A percentile compares a stretch with the other conserved stretches of the same genome.
Evolutionary conservation across 2,797 vertebrate genomes (phyloP).

Genomic region (Myotis pilosus): DNA sequence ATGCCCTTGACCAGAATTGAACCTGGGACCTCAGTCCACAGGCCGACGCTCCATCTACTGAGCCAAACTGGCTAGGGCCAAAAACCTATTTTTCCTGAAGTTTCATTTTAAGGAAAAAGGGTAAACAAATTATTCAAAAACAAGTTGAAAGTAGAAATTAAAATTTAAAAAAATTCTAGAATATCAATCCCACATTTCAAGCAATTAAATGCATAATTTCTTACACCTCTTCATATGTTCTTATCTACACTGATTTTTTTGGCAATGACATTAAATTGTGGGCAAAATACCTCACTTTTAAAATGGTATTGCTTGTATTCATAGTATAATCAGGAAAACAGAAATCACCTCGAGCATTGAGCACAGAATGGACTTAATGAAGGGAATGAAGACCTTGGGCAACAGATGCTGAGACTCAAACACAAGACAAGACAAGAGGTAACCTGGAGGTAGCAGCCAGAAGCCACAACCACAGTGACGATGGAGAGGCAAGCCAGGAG

Average conservation of each 20-base stretch:
- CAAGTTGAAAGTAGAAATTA: neutral
- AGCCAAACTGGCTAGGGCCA: too few relatives aligned
- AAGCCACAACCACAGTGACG: neutral
- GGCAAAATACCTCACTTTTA: neutral
- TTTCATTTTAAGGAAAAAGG: conserved; percentile 39
- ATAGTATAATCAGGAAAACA: neutral
- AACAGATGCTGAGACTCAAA: neutral
- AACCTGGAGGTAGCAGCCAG: neutral
- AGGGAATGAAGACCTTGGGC: neutral
- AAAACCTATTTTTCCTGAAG: neutral
- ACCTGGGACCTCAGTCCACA: too few relatives aligned
- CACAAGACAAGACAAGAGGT: neutral
- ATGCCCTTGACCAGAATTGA: too few relatives aligned
- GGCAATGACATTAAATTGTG: neutral
- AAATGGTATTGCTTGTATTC: neutral
- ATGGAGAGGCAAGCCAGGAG: too few relatives aligned
- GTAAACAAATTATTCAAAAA: conserved; percentile 6
- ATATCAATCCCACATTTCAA: neutral
- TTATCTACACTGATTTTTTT: neutral
- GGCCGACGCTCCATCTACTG: too few relatives aligned
- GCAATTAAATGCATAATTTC: neutral
- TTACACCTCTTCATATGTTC: neutral
- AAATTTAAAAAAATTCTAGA: neutral
- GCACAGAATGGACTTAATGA: neutral
- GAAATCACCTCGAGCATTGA: neutral